These are phyloP conservation scores for Dinocampus coccinellae DNA, from an alignment of 2,888 invertebrate genomes.

Conservation along the genomic window DNA sequence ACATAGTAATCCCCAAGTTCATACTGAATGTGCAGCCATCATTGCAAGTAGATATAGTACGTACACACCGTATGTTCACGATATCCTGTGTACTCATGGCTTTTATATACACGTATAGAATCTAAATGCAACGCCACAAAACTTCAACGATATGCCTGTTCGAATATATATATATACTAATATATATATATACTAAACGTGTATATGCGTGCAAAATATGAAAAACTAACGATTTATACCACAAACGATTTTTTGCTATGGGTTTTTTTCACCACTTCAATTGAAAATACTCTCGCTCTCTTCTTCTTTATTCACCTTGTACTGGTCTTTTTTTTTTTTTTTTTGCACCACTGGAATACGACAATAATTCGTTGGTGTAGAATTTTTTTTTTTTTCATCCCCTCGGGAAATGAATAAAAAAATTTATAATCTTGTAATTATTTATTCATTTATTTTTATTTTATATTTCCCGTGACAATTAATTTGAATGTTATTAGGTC, in stretches of 20 bases:
- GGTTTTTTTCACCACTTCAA: conserved; percentile 14
- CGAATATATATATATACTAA: neutral
- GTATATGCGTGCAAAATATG: neutral
- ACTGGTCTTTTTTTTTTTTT: neutral
- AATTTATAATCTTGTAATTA: neutral
- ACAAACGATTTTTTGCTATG: conserved; percentile 13
- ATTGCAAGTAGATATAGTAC: conserved; percentile 1
- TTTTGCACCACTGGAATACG: neutral
- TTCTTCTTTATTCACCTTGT: neutral
- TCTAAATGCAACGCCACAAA: neutral
- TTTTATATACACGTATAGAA: neutral
- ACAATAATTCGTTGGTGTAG: neutral
- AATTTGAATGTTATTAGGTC: neutral
- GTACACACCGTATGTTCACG: neutral
- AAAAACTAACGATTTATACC: neutral
- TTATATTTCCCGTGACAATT: neutral
- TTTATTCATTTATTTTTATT: too few species aligned
- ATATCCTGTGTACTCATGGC: conserved; percentile 6
- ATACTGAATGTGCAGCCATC: neutral
- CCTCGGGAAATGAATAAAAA: neutral
- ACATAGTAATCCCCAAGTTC: neutral
- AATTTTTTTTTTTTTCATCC: neutral
- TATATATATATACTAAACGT: neutral
- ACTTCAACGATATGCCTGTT: neutral
- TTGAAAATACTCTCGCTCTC: neutral